Percentiles rank a stretch among this genome's conserved stretches.
These are phyloP conservation scores for Caenorhabditis latens DNA, from an alignment of 1,140 invertebrate species.

Conservation along the genomic window DNA sequence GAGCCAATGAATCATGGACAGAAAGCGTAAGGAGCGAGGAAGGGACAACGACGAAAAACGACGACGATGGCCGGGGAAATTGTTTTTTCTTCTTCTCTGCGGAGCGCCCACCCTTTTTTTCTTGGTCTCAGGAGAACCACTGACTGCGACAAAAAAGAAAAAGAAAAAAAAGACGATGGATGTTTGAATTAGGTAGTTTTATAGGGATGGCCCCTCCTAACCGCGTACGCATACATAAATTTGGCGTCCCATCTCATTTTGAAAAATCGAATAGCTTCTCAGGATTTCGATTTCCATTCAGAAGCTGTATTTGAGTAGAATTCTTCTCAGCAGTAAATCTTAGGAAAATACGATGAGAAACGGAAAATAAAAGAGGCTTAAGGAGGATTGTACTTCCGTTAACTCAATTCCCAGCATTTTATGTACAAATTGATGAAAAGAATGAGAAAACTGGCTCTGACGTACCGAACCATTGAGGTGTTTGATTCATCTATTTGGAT, in stretches of 20 bases:
- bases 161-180: conserved; percentile 2
- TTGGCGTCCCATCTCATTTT: not conserved
- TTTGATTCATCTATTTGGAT: not conserved
- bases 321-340: conserved; percentile 5
- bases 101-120: conserved; percentile 44
- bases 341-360: not conserved
- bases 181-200: conserved; percentile 48
- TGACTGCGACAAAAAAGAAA: conserved; percentile 6
- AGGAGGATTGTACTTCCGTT: conserved; percentile 9
- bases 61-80: conserved; percentile 27
- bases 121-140: conserved; percentile 13
- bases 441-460: not conserved
- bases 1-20: conserved; percentile 49
- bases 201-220: not conserved
- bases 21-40: not conserved
- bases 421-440: not conserved
- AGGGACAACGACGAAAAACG: not conserved
- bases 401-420: not conserved
- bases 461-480: not conserved
- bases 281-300: not conserved
- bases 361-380: conserved; percentile 11
- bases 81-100: conserved; percentile 21
- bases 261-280: not conserved
- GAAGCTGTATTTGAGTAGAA: not conserved
- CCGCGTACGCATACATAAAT: not conserved